A percentile compares a stretch with the other conserved stretches of the same genome.
These are phyloP conservation scores for Brachyrhaphis roseni DNA, from an alignment of 2,797 vertebrate genomes.

Conservation along the genomic window DNA sequence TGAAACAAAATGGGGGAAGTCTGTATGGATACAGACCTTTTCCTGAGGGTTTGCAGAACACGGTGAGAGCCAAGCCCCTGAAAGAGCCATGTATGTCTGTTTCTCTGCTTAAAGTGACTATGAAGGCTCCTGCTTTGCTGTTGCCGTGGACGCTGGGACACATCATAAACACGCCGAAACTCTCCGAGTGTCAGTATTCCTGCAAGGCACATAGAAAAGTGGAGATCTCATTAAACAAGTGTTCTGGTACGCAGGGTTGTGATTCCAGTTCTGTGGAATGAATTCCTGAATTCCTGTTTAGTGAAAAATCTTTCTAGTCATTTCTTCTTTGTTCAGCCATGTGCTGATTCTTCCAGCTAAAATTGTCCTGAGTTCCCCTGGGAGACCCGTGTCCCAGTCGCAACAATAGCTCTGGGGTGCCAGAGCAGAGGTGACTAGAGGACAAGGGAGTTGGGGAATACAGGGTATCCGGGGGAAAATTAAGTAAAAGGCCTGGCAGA, in stretches of 20 bases:
- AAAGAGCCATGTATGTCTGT: conserved; percentile 92
- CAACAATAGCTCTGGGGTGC: conserved; percentile 72
- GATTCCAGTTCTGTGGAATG: conserved; percentile 8
- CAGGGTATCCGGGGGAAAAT: conserved; percentile 60
- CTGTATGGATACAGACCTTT: conserved; percentile 80
- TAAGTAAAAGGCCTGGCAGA: conserved; percentile 61
- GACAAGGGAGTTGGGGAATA: conserved; percentile 29
- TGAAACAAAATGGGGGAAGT: neutral
- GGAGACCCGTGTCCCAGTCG: conserved; percentile 62
- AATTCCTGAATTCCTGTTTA: conserved; percentile 20
- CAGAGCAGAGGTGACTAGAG: conserved; percentile 46
- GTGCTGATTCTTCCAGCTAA: conserved; percentile 62
- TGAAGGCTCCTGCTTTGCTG: conserved; percentile 71
- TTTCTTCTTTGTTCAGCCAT: conserved; percentile 39
- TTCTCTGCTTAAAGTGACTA: conserved; percentile 86
- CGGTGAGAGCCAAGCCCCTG: conserved; percentile 92
- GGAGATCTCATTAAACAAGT: neutral
- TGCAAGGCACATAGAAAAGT: conserved; percentile 50
- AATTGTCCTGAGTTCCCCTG: conserved; percentile 60
- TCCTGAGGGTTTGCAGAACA: conserved; percentile 87
- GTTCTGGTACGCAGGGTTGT: neutral
- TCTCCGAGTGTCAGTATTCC: conserved; percentile 90
- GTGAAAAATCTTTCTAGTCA: conserved; percentile 9
- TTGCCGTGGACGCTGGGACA: conserved; percentile 84
- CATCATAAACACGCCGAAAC: conserved; percentile 87